A percentile compares a stretch with the other conserved stretches of the same genome.
phyloP scores from a whole-genome alignment of 2,113 vertebrate genomes.

The Cacatua alba region DNA sequence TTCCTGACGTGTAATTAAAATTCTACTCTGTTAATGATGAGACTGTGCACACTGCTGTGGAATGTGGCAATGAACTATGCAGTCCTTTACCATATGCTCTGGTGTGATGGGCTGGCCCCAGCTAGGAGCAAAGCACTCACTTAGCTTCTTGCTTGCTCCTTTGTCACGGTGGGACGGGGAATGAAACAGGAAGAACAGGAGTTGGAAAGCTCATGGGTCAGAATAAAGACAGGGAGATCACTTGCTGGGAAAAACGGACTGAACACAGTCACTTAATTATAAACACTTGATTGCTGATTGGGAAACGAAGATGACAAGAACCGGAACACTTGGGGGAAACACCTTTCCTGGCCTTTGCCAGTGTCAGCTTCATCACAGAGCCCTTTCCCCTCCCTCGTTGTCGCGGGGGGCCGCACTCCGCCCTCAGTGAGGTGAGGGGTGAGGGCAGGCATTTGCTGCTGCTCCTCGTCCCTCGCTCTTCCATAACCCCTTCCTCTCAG shows the following conservation, averaged over 20 bases:
- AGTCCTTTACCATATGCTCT: neutral
- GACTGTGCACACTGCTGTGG: rapidly evolving
- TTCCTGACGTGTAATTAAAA: neutral
- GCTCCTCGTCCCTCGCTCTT: neutral
- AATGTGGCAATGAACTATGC: rapidly evolving
- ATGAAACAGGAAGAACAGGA: neutral
- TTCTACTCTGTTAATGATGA: neutral
- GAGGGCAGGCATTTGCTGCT: neutral
- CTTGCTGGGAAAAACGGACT: rapidly evolving
- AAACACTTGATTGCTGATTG: neutral
- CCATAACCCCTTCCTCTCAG: neutral
- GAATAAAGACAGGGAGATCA: neutral
- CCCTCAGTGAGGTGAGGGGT: neutral
- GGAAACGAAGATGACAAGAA: neutral
- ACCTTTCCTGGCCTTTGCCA: neutral
- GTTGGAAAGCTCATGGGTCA: neutral
- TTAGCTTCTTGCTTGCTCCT: neutral
- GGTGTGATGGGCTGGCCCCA: neutral
- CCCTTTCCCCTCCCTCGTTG: rapidly evolving
- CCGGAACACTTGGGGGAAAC: neutral
- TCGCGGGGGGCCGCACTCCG: rapidly evolving
- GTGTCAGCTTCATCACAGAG: neutral
- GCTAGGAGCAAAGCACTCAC: rapidly evolving
- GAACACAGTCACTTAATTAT: neutral
- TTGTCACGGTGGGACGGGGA: neutral